Evolutionary conservation across 2,113 vertebrate species (phyloP).

Genomic region (Centropus bengalensis): DNA sequence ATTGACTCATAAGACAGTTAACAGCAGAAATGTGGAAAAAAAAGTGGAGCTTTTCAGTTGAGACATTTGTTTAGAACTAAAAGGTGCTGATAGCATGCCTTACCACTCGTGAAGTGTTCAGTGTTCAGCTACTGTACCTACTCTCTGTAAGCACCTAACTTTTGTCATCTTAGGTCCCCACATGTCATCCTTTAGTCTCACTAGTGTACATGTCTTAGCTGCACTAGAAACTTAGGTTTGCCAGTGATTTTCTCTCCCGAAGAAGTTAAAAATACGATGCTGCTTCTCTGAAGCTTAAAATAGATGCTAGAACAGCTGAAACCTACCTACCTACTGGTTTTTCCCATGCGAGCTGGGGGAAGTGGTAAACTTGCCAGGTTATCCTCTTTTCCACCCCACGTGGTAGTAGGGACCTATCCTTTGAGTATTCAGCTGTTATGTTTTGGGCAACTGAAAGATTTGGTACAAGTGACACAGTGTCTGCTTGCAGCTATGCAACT

Average conservation of each 20-base stretch:
- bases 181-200: background rate
- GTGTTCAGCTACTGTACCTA: background rate
- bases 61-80: background rate
- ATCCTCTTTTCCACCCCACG: background rate
- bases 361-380: background rate
- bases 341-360: fast-evolving
- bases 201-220: background rate
- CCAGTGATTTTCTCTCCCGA: background rate
- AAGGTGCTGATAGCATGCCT: background rate
- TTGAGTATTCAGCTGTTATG: background rate
- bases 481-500: background rate
- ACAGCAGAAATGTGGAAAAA: background rate
- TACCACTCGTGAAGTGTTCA: background rate
- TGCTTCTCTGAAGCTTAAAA: background rate
- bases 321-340: background rate
- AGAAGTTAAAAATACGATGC: background rate
- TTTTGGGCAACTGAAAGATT: background rate
- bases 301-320: background rate
- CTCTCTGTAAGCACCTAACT: background rate
- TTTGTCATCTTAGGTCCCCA: background rate
- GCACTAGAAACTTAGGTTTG: background rate
- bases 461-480: background rate
- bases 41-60: background rate
- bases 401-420: background rate
- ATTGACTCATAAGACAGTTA: fast-evolving